Evolutionary conservation across 2,888 invertebrate genomes (phyloP).

Genomic region (Dryocosmus kuriphilus): DNA sequence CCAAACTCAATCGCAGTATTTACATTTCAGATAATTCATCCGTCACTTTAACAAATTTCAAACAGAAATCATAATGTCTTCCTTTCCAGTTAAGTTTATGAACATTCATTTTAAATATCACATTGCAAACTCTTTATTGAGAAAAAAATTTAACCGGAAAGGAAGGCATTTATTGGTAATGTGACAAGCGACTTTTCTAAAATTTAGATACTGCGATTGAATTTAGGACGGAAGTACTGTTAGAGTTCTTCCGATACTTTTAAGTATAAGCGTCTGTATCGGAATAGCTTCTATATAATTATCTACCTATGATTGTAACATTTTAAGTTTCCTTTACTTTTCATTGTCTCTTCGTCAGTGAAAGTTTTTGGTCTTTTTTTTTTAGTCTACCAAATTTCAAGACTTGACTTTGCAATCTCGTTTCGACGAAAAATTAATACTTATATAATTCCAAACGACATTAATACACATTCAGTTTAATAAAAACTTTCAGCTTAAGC

Average conservation of each 20-base stretch:
- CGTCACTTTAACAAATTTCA: too few species aligned
- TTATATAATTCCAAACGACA: conserved; percentile 5
- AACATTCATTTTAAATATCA: too few species aligned
- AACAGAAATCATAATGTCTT: too few species aligned
- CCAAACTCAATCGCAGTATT: too few species aligned
- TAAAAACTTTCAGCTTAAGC: neutral
- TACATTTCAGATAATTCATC: too few species aligned
- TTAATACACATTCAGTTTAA: neutral
- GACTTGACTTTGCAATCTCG: conserved; percentile 10
- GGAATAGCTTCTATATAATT: neutral
- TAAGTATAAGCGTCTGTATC: conserved; percentile 31
- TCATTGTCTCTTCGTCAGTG: conserved; percentile 28
- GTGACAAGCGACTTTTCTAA: too few species aligned
- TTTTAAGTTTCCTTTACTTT: conserved; percentile 25
- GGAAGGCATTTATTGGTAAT: too few species aligned
- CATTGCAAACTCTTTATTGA: too few species aligned
- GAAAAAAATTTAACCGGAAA: too few species aligned
- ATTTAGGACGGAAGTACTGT: neutral
- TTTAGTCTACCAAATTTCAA: conserved; percentile 1
- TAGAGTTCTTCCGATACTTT: conserved; percentile 28
- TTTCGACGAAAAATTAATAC: conserved; percentile 7
- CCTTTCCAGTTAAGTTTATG: too few species aligned
- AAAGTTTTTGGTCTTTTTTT: neutral
- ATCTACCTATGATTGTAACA: conserved; percentile 32
- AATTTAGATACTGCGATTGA: too few species aligned